Evolutionary conservation across 1,140 invertebrate genomes (phyloP), one percentile per base, ranked within the genome.

Genomic region (Sinonovacula constricta): DNA sequence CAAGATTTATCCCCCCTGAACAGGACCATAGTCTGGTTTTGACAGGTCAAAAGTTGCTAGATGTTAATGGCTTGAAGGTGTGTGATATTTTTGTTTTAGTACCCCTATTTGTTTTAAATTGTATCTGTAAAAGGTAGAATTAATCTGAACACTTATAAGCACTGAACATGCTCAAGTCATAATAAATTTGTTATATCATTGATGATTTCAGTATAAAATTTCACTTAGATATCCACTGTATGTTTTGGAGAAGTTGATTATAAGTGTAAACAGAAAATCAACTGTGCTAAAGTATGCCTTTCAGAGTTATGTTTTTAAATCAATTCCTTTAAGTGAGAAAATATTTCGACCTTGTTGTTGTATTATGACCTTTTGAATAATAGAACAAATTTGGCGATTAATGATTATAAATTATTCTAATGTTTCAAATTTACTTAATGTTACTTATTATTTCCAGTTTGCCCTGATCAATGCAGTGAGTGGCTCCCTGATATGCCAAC

Each of bases 401-500:
- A 3, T 53, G 12, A 18, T 36, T 15, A 34, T 0, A 12, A 12
- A 1, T 36, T 33, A 36, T 12, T 57, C 24, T 12, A 57, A 18
- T 15, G 7, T 1, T 15, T 1, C 1, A 18, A 14, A 31, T 1
- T 31, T 63, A 34, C 3, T 63, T 30, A 3, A 26, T 31, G 26
- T 31, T 68, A 33, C 33, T 5, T 57, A 65, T 67, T 54, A 24
- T 59, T 83, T 83, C 56, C 80, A 90, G 88, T 78, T 82, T 63
- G 85, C 80, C 1, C 80, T 91, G 28, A 81, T 91, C 31, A 91
- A 90, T 84, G 82, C 86, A 59, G 85, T 90, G 0, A 89, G 89
- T 85, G 87, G 86, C 5, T 90, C 91, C 34, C 83, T 92, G 53
- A 87, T 92, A 56, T 82, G 82, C 31, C 83, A 88, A 49, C 89